Base-by-base conservation (phyloP, 2,888 invertebrate species). In the Dorcus parallelipipedus region DNA sequence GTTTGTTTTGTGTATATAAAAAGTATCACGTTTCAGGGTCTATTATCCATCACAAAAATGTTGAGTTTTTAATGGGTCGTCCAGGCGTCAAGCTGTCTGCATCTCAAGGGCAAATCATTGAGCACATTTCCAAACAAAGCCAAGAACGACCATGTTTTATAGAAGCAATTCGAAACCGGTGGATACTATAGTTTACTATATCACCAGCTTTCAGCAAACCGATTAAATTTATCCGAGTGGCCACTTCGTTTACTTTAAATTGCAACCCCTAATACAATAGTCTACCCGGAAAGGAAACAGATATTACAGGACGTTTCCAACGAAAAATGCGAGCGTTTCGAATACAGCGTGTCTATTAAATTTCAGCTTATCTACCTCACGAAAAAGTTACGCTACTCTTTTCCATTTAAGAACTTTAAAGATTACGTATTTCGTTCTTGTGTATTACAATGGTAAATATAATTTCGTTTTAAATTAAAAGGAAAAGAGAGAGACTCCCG, bases 41-140 rank as follows among this genome's bases (percentile, higher is more conserved):
- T 57, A 51, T 59, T 48, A 52, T 49, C 48, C 49, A 60, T 53
- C 56, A 60, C 48, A 53, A 58, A 58, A 52, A 49, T 53, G 49
- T 54, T 56, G 52, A 59, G 52, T 52, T 56, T 58, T 52, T 62
- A 61, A 59, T 53, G 60, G 58, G 49, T 55, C 48, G 58, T 54
- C 54, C 56, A 52, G 66, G 66, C 66, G 66, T 64, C 66, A 66
- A 60, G 64, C 66, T 63, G 66, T 66, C 66, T 66, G 60, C 54
- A 55, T 49, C 52, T 63, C 63, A 66, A 66, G 66, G 63, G 58
- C 60, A 62, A 59, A 55, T 50, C 49, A 41, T 9, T 49, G 49
- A 49, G 49, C 49, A 42, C 45, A 38, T 14, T 38, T 38, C 54
- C 54, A 48, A 54, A 54, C 54, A 47, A 54, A 54, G 47, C 45